These are phyloP conservation scores for Pituophis catenifer DNA, from an alignment of 2,113 vertebrate genomes.

Conservation along the genomic window DNA sequence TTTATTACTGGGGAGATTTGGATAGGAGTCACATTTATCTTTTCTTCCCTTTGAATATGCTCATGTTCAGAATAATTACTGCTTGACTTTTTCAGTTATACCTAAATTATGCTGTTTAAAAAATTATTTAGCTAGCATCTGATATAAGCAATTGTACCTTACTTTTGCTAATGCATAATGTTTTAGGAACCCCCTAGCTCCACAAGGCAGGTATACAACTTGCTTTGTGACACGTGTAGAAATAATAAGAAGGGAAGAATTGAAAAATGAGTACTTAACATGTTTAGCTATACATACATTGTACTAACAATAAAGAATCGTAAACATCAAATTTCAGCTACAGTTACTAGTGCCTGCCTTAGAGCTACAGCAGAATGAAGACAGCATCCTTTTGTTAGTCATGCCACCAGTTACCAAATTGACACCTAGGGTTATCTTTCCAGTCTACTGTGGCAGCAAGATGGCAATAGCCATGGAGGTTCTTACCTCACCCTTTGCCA, in stretches of 20 bases:
- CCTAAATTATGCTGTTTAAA: conserved; percentile 16
- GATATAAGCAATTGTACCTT: conserved; percentile 29
- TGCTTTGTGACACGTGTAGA: neutral
- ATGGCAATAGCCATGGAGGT: neutral
- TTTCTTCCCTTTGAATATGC: conserved; percentile 40
- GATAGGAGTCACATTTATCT: conserved; percentile 16
- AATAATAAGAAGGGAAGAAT: neutral
- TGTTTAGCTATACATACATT: neutral
- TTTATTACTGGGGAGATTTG: conserved; percentile 28
- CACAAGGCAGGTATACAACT: conserved; percentile 42
- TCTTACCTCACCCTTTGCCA: neutral
- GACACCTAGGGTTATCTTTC: neutral
- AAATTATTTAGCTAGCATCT: neutral
- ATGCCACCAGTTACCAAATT: neutral
- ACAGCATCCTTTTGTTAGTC: neutral
- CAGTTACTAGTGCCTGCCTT: neutral
- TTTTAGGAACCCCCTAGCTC: conserved; percentile 24
- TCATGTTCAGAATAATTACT: conserved; percentile 31
- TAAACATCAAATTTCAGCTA: neutral
- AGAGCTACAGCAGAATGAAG: neutral
- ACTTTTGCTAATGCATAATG: conserved; percentile 27
- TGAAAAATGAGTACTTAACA: neutral
- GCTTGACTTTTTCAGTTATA: conserved; percentile 35
- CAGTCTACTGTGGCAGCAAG: neutral
- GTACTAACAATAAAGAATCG: neutral